These are phyloP conservation scores for Saccostrea glomerata DNA, from an alignment of 1,140 invertebrate genomes.

Conservation along the genomic window DNA sequence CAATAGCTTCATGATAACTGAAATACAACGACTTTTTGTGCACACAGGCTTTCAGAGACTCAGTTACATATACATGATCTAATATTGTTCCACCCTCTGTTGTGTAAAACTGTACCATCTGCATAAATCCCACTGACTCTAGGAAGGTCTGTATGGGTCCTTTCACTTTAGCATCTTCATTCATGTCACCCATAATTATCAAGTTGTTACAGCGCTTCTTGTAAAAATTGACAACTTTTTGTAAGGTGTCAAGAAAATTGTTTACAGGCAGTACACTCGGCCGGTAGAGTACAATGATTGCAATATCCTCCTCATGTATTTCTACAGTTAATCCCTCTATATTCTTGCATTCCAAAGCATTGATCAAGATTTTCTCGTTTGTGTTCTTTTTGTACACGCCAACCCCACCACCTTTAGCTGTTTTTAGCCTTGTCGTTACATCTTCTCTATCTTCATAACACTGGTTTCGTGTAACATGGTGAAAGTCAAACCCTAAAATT, in stretches of 20 bases:
- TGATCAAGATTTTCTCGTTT: constrained; percentile 14
- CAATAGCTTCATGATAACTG: not conserved
- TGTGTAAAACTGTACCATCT: constrained; percentile 25
- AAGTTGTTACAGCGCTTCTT: not conserved
- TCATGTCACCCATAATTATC: constrained; percentile 23
- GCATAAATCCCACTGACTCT: constrained; percentile 3
- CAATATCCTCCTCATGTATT: not conserved
- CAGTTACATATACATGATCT: not conserved
- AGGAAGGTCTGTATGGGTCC: constrained; percentile 5
- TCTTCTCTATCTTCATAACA: not conserved
- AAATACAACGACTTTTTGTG: not conserved
- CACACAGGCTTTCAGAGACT: not conserved
- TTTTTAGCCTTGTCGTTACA: not conserved
- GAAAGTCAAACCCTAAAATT: not conserved
- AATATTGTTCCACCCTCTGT: constrained; percentile 34
- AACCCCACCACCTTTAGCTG: not conserved
- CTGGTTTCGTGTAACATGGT: constrained; percentile 5
- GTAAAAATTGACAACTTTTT: constrained; percentile 2
- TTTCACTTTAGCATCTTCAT: constrained; percentile 18
- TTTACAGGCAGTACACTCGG: not conserved
- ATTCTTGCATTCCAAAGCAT: not conserved
- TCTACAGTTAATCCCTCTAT: too few species aligned
- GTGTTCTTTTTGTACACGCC: constrained; percentile 13
- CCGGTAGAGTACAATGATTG: not conserved
- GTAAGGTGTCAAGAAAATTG: constrained; percentile 17